Conservation (phyloP, 2,888 invertebrate species). For the Ormyrus pomaceus region DNA sequence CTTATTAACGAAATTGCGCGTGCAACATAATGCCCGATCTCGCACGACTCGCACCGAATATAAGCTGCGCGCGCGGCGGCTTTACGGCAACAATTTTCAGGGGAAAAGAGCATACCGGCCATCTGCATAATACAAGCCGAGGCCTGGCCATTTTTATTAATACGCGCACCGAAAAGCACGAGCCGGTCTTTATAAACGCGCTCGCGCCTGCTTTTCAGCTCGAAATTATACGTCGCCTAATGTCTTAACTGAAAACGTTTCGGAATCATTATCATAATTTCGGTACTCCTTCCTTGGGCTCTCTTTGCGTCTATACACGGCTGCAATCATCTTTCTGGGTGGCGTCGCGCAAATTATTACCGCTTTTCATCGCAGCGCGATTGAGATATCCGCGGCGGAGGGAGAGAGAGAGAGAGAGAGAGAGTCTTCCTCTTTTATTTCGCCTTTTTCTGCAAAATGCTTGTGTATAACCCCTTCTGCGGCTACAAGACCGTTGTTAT, state of each 20-base stretch:
- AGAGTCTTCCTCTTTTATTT: constrained; percentile 13
- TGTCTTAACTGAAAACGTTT: constrained; percentile 75
- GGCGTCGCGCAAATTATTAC: constrained; percentile 70
- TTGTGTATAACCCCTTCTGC: background rate
- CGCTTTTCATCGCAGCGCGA: constrained; percentile 68
- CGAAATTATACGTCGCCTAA: constrained; percentile 73
- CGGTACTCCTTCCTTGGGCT: constrained; percentile 65
- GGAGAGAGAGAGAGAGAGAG: too few relatives aligned
- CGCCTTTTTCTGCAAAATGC: background rate
- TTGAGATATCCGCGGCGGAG: constrained; percentile 68
- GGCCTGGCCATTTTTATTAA: constrained; percentile 48
- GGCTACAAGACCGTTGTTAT: background rate
- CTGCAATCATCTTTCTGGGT: constrained; percentile 69
- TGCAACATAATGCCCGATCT: background rate
- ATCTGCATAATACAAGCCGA: constrained; percentile 54
- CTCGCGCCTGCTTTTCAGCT: constrained; percentile 67
- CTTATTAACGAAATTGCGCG: constrained; percentile 51
- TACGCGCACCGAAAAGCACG: constrained; percentile 36
- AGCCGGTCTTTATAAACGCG: constrained; percentile 40
- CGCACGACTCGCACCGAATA: background rate
- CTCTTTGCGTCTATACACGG: background rate
- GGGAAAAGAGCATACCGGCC: background rate
- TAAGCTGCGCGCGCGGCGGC: background rate
- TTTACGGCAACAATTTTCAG: too few relatives aligned
- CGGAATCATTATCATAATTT: constrained; percentile 75